These are phyloP conservation scores for Onthophagus taurus DNA, from an alignment of 1,140 invertebrate species.

Conservation along the genomic window DNA sequence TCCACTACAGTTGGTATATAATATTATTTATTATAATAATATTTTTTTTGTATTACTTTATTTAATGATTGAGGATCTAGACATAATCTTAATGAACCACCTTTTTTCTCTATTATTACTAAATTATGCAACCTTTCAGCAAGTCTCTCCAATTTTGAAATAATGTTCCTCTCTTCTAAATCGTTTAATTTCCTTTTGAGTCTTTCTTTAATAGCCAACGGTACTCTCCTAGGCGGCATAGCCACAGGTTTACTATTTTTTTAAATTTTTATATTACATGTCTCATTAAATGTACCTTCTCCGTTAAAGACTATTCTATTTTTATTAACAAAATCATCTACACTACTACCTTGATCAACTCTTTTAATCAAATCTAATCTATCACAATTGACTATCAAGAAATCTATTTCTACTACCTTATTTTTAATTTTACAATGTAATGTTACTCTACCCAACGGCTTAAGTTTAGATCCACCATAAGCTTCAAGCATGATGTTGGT, in stretches of 20 bases:
- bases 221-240: constrained; percentile 1
- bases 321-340: constrained; percentile 7
- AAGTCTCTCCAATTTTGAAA: constrained; percentile 1
- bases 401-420: not conserved
- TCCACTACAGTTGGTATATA: constrained; percentile 1
- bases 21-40: not conserved
- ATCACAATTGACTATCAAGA: constrained; percentile 1
- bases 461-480: too few species aligned
- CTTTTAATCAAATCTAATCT: constrained; percentile 10
- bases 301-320: constrained; percentile 10
- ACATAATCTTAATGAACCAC: constrained; percentile 20
- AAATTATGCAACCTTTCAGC: constrained; percentile 1
- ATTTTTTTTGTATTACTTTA: not conserved
- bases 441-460: not conserved
- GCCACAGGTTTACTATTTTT: constrained; percentile 4
- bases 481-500: too few species aligned
- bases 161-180: constrained; percentile 3
- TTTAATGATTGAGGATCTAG: constrained; percentile 20
- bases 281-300: constrained; percentile 7
- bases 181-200: constrained; percentile 5
- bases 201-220: constrained; percentile 7
- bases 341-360: not conserved
- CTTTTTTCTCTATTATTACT: constrained; percentile 22
- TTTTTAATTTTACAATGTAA: not conserved
- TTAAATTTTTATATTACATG: not conserved